These are phyloP conservation scores for Rhea pennata DNA, from an alignment of 2,113 vertebrate genomes.

Conservation along the genomic window DNA sequence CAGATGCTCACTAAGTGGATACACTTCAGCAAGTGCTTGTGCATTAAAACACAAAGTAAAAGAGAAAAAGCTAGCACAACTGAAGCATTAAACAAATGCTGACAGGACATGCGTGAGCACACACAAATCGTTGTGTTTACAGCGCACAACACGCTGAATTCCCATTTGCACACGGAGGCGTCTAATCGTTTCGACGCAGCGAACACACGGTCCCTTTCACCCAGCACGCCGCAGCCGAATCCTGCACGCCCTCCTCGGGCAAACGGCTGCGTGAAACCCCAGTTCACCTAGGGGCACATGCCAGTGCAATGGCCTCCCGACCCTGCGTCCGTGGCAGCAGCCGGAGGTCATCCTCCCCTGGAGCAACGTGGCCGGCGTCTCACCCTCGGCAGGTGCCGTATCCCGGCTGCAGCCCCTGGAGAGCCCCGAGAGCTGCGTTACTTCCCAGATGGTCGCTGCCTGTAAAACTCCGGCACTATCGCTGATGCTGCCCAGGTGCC, in stretches of 20 bases:
- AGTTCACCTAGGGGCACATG: not conserved
- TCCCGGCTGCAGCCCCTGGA: not conserved
- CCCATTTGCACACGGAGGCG: not conserved
- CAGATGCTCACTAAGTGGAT: slow-evolving; percentile 72
- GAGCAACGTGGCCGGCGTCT: not conserved
- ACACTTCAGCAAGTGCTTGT: slow-evolving; percentile 64
- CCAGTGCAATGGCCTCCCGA: not conserved
- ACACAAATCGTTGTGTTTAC: slow-evolving; percentile 29
- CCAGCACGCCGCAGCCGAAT: not conserved
- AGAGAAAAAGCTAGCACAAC: slow-evolving; percentile 44
- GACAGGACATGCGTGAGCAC: slow-evolving; percentile 63
- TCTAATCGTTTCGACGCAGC: slow-evolving; percentile 5
- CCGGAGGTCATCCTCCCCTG: not conserved
- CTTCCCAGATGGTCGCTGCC: not conserved
- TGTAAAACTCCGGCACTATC: not conserved
- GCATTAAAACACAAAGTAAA: slow-evolving; percentile 57
- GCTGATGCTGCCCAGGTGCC: not conserved
- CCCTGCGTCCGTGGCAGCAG: not conserved
- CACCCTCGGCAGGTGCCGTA: rapidly evolving
- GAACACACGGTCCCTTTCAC: not conserved
- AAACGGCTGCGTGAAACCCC: not conserved
- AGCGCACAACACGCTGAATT: not conserved
- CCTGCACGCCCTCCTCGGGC: not conserved
- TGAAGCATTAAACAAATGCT: slow-evolving; percentile 64
- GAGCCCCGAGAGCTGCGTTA: not conserved